Conservation (phyloP, 2,113 vertebrate species). For the Alexandromys fortis region DNA sequence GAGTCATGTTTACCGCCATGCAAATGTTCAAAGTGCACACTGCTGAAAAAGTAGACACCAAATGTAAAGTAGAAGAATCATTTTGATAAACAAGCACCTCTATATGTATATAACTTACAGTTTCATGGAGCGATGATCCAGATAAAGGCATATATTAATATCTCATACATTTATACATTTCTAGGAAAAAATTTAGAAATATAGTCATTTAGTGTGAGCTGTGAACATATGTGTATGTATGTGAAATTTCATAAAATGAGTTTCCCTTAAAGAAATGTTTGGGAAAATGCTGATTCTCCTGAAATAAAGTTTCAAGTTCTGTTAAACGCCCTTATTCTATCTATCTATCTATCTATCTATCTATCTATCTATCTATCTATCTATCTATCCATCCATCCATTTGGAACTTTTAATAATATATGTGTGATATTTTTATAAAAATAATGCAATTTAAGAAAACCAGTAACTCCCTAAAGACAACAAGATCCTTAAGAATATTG, state of each 20-base stretch:
- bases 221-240: not conserved
- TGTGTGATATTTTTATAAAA: slow-evolving; percentile 19
- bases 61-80: not conserved
- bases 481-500: not conserved
- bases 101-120: not conserved
- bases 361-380: not conserved
- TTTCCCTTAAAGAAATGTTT: not conserved
- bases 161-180: not conserved
- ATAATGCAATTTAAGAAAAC: not conserved
- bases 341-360: not conserved
- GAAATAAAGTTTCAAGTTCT: not conserved
- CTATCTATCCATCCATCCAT: not conserved
- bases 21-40: not conserved
- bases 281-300: not conserved
- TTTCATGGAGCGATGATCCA: not conserved
- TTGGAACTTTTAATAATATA: not conserved
- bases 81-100: not conserved
- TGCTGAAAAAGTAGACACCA: not conserved
- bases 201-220: not conserved
- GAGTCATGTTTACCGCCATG: not conserved
- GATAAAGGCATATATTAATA: not conserved
- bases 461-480: not conserved
- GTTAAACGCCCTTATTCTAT: not conserved
- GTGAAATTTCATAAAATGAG: not conserved
- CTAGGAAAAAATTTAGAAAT: not conserved